These are phyloP conservation scores for Harpagoxenus sublaevis DNA, from an alignment of 2,888 invertebrate species.

Conservation along the genomic window DNA sequence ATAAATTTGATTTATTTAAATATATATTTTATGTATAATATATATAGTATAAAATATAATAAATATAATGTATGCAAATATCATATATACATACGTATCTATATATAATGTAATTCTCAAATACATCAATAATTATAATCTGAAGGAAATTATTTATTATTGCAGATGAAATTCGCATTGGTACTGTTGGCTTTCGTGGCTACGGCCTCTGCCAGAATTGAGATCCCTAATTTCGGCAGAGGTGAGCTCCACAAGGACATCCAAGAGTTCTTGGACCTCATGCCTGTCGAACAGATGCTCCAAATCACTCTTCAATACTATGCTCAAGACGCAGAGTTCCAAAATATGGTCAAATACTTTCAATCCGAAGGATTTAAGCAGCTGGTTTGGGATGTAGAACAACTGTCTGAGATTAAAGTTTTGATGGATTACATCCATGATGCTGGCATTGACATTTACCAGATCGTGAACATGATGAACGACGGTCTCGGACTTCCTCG, in stretches of 20 bases:
- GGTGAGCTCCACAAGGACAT: conserved; percentile 77
- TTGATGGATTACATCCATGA: conserved; percentile 74
- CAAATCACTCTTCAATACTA: conserved; percentile 61
- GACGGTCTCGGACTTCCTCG: conserved; percentile 60
- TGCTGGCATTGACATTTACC: conserved; percentile 76
- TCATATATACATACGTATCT: not conserved
- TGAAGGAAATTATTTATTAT: conserved; percentile 5
- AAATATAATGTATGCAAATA: too few relatives aligned
- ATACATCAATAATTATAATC: not conserved
- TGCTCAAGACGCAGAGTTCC: conserved; percentile 75
- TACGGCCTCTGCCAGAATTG: conserved; percentile 50
- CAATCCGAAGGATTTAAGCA: conserved; percentile 71
- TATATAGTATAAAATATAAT: too few relatives aligned
- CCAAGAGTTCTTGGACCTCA: conserved; percentile 77
- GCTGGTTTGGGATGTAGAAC: conserved; percentile 75
- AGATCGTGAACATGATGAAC: conserved; percentile 74
- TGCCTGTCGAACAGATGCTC: conserved; percentile 74
- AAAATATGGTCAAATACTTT: conserved; percentile 66
- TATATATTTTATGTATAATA: not conserved
- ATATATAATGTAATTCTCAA: not conserved
- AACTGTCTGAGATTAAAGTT: conserved; percentile 72
- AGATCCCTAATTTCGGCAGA: conserved; percentile 58
- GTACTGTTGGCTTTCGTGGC: conserved; percentile 70
- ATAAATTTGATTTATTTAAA: not conserved
- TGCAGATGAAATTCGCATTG: conserved; percentile 73